Evolutionary conservation across 2,113 vertebrate species (phyloP).

Genomic region (Pachypanchax playfairii): DNA sequence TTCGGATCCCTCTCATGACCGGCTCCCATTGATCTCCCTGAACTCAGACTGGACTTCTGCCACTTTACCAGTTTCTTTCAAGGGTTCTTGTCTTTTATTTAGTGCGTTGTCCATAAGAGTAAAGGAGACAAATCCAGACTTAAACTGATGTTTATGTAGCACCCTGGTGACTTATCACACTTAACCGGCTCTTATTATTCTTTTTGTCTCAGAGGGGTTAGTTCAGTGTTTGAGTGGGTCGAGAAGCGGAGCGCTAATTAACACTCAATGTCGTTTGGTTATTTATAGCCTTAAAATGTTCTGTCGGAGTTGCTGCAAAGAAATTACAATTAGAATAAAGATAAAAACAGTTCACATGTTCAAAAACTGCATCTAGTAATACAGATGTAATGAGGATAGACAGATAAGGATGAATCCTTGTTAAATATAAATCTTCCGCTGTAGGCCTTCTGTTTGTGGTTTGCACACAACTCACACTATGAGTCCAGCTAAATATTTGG

Average conservation of each 20-base stretch:
- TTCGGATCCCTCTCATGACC: slow-evolving; percentile 64
- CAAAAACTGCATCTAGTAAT: slow-evolving; percentile 6
- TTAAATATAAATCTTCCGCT: slow-evolving; percentile 62
- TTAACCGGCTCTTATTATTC: slow-evolving; percentile 36
- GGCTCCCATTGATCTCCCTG: slow-evolving; percentile 60
- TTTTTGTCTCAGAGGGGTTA: slow-evolving; percentile 14
- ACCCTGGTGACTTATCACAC: slow-evolving; percentile 45
- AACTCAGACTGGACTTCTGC: slow-evolving; percentile 56
- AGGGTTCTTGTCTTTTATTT: slow-evolving; percentile 72
- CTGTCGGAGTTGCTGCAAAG: background rate
- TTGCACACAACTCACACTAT: slow-evolving; percentile 33
- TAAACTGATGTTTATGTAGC: slow-evolving; percentile 74
- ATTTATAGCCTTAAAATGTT: background rate
- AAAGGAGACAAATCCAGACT: slow-evolving; percentile 63
- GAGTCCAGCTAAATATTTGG: slow-evolving; percentile 51
- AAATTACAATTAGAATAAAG: slow-evolving; percentile 2
- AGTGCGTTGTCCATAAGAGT: slow-evolving; percentile 63
- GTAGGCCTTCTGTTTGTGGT: slow-evolving; percentile 53
- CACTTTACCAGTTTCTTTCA: slow-evolving; percentile 66
- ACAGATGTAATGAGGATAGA: slow-evolving; percentile 50
- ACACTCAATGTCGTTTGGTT: slow-evolving; percentile 23
- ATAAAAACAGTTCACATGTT: background rate
- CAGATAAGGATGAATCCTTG: slow-evolving; percentile 60
- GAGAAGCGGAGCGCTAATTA: slow-evolving; percentile 13
- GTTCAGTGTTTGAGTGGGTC: background rate